Conservation (phyloP, 2,888 invertebrate genomes). For the Microplitis deprimator region DNA sequence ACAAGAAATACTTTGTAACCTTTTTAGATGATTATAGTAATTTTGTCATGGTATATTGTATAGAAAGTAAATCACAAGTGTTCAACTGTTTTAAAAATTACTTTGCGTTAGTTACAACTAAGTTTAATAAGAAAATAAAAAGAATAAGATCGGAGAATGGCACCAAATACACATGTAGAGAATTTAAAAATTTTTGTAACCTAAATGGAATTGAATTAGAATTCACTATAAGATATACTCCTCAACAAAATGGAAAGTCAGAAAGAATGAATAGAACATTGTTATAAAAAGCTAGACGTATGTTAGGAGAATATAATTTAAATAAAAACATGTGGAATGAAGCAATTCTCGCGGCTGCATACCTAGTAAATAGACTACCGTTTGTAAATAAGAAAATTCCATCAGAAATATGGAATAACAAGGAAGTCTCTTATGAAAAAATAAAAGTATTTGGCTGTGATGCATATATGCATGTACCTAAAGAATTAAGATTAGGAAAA, state of each 20-base stretch:
- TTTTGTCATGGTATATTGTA: constrained; percentile 49
- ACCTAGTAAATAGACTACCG: constrained; percentile 31
- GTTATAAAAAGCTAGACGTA: constrained; percentile 38
- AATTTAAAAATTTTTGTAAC: constrained; percentile 41
- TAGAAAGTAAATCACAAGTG: no score
- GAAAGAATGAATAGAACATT: constrained; percentile 43
- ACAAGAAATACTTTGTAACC: constrained; percentile 32
- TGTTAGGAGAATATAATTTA: constrained; percentile 8
- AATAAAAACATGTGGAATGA: constrained; percentile 39
- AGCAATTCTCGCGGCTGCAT: constrained; percentile 37
- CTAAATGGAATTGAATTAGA: constrained; percentile 44
- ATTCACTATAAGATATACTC: constrained; percentile 40
- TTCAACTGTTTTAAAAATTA: no score
- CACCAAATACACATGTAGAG: constrained; percentile 13
- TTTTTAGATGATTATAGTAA: constrained; percentile 47
- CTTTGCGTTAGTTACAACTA: no score
- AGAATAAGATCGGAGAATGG: no score
- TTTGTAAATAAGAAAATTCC: no score
- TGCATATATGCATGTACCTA: no score
- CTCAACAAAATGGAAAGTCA: constrained; percentile 40
- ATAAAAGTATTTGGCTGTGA: no score
- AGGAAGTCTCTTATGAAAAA: no score
- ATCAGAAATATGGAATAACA: no score
- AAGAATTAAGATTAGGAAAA: no score
- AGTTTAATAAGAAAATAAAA: no score